Percentiles rank a stretch among this genome's conserved stretches.
phyloP scores from a whole-genome alignment of 1,140 invertebrate species.

The Andrena cerasifolii region DNA sequence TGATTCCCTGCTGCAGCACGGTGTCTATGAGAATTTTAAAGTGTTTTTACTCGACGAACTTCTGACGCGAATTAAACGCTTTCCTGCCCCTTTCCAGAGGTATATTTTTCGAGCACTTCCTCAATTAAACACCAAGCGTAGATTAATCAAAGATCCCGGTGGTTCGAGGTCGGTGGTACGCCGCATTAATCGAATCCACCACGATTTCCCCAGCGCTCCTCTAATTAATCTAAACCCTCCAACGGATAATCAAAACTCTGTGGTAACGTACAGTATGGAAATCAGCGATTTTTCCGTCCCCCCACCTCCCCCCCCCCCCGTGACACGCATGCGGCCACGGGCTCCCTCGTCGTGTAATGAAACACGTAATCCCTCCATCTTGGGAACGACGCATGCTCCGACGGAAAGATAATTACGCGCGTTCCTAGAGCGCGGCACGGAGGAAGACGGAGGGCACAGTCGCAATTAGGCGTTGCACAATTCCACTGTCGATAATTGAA shows the following conservation, averaged over 20 bases:
- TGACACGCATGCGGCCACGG: neutral
- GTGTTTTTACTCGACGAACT: too few relatives aligned
- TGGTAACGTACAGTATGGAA: slow-evolving; percentile 12
- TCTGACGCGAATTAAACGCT: too few relatives aligned
- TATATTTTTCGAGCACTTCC: neutral
- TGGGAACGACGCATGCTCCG: neutral
- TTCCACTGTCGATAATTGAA: slow-evolving; percentile 40
- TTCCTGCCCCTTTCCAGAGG: too few relatives aligned
- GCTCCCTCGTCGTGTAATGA: slow-evolving; percentile 28
- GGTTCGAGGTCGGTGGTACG: neutral
- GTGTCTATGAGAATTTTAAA: too few relatives aligned
- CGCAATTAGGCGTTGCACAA: slow-evolving; percentile 48
- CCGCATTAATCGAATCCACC: neutral
- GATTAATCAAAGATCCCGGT: neutral
- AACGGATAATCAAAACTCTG: slow-evolving; percentile 11
- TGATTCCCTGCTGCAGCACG: too few relatives aligned
- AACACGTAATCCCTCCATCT: slow-evolving; percentile 43
- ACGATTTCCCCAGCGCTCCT: neutral
- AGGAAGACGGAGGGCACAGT: slow-evolving; percentile 23
- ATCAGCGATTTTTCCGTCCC: slow-evolving; percentile 1
- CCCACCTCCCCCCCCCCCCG: too few relatives aligned
- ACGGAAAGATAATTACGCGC: slow-evolving; percentile 39
- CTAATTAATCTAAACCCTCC: slow-evolving; percentile 38
- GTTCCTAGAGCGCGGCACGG: neutral
- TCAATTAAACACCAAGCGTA: neutral